Evolutionary conservation across 1,140 invertebrate genomes (phyloP).

Genomic region (Caenorhabditis briggsae): DNA sequence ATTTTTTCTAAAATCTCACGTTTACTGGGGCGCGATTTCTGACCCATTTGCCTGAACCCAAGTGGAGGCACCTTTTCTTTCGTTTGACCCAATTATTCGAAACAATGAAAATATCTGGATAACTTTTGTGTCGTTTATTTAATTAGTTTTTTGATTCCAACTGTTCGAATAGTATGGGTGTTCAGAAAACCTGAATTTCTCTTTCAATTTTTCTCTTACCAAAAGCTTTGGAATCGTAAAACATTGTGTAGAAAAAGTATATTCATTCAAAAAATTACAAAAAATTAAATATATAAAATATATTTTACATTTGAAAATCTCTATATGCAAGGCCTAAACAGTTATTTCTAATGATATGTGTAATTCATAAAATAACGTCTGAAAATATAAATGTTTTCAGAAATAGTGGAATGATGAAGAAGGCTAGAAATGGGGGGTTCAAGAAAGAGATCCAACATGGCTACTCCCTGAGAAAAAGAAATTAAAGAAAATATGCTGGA

Average conservation of each 20-base stretch:
- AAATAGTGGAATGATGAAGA: conserved; percentile 23
- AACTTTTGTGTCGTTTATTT: too few relatives aligned
- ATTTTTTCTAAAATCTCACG: too few relatives aligned
- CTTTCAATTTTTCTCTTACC: too few relatives aligned
- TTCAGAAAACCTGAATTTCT: too few relatives aligned
- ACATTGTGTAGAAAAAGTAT: not conserved
- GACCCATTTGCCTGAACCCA: too few relatives aligned
- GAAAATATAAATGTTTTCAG: not conserved
- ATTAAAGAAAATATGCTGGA: conserved; percentile 5
- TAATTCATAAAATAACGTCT: not conserved
- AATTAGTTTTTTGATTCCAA: too few relatives aligned
- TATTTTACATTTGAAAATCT: not conserved
- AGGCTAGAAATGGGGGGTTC: not conserved
- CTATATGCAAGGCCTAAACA: conserved; percentile 27
- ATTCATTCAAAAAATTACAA: not conserved
- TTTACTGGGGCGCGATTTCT: too few relatives aligned
- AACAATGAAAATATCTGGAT: too few relatives aligned
- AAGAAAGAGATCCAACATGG: conserved; percentile 13
- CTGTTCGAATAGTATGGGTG: too few relatives aligned
- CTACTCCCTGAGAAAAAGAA: conserved; percentile 12
- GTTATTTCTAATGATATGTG: conserved; percentile 51
- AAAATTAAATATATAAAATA: not conserved
- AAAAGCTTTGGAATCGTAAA: too few relatives aligned
- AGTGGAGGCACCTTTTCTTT: too few relatives aligned
- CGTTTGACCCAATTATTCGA: too few relatives aligned